Evolutionary conservation across 2,888 invertebrate genomes (phyloP).

Genomic region (Diaphora mendica): DNA sequence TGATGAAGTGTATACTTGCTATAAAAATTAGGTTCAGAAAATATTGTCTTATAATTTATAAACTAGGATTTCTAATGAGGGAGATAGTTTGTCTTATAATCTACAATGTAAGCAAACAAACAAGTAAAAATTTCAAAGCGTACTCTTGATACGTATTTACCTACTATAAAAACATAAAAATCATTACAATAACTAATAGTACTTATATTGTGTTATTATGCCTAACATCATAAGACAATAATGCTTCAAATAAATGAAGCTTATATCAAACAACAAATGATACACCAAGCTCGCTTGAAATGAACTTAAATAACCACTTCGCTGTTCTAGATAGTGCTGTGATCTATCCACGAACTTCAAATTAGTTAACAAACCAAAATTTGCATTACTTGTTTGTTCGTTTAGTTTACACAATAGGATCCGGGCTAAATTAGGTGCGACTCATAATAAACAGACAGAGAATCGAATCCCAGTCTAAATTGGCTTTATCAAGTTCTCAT

Average conservation of each 20-base stretch:
- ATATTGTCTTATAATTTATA: neutral
- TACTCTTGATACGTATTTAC: no score
- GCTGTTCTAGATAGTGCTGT: conserved; percentile 47
- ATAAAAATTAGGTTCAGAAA: neutral
- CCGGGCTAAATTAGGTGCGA: conserved; percentile 65
- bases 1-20: neutral
- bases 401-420: conserved; percentile 66
- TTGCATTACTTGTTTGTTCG: conserved; percentile 68
- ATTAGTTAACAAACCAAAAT: conserved; percentile 69
- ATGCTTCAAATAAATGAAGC: neutral
- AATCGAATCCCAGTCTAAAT: conserved; percentile 68
- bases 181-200: neutral
- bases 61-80: no score
- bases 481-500: conserved; percentile 71
- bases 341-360: conserved; percentile 62
- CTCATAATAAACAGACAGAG: conserved; percentile 69
- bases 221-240: neutral
- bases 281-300: conserved; percentile 14
- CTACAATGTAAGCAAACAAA: no score
- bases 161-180: neutral
- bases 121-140: neutral
- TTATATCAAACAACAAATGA: conserved; percentile 21
- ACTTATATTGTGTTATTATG: neutral
- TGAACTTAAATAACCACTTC: conserved; percentile 37
- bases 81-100: no score